Evolutionary conservation across 2,113 vertebrate genomes (phyloP).

Genomic region (Cichladusa arquata): DNA sequence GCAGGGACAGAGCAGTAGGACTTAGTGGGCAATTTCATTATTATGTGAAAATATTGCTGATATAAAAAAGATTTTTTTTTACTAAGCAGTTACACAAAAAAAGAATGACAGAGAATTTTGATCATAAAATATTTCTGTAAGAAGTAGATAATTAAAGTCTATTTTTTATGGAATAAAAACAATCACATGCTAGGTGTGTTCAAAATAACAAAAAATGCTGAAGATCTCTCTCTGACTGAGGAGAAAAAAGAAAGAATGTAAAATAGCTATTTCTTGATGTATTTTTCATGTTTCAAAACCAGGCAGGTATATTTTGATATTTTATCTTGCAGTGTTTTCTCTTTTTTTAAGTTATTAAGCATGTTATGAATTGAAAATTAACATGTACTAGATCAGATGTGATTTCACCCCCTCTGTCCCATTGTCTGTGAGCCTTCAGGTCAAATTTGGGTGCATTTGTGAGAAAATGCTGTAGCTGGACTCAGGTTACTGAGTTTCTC

Average conservation of each 20-base stretch:
- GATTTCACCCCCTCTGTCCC: neutral
- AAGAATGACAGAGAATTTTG: neutral
- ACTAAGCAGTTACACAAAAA: neutral
- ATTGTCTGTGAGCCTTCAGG: fast-evolving
- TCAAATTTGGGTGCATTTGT: neutral
- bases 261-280: neutral
- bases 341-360: neutral
- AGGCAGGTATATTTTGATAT: neutral
- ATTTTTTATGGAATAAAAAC: neutral
- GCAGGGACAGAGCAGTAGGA: neutral
- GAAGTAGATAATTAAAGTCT: neutral
- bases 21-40: neutral
- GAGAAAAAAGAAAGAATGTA: neutral
- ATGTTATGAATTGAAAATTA: neutral
- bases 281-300: neutral
- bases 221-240: neutral
- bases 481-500: neutral
- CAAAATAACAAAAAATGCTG: neutral
- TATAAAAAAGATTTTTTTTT: neutral
- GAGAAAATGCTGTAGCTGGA: neutral
- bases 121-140: neutral
- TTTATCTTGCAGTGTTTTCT: neutral
- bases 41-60: neutral
- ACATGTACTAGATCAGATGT: fast-evolving
- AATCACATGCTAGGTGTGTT: neutral